Percentiles rank a stretch among this genome's conserved stretches.
Evolutionary conservation across 1,140 invertebrate genomes (phyloP).

Genomic region (Sarcophaga bullata): DNA sequence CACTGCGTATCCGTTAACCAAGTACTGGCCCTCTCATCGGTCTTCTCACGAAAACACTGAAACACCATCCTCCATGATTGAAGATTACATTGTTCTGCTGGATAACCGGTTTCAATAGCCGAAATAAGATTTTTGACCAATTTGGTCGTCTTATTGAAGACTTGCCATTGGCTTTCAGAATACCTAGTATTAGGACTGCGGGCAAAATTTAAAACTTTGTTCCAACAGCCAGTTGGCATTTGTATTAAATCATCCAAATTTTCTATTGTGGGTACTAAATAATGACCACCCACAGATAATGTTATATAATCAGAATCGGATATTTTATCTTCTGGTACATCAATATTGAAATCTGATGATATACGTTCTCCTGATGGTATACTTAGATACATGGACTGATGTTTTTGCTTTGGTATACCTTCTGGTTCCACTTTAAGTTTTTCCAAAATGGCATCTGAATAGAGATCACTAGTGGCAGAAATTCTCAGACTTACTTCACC

Average conservation of each 20-base stretch:
- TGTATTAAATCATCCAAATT: constrained; percentile 75
- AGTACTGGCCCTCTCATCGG: constrained; percentile 83
- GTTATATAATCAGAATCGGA: constrained; percentile 76
- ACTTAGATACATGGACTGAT: constrained; percentile 80
- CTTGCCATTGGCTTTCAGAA: constrained; percentile 72
- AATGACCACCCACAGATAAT: constrained; percentile 79
- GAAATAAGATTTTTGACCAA: constrained; percentile 47
- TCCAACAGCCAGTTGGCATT: constrained; percentile 76
- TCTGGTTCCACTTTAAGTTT: constrained; percentile 81
- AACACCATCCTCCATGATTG: constrained; percentile 86
- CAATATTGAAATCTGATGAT: constrained; percentile 71
- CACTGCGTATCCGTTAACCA: constrained; percentile 97
- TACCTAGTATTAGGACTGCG: constrained; percentile 90
- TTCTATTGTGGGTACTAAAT: constrained; percentile 78
- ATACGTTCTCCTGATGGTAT: constrained; percentile 70
- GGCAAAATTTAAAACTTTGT: constrained; percentile 95
- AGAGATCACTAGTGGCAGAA: constrained; percentile 73
- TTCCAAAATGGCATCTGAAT: constrained; percentile 78
- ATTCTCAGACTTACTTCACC: constrained; percentile 82
- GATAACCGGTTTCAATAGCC: constrained; percentile 83
- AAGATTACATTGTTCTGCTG: constrained; percentile 94
- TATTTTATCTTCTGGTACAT: constrained; percentile 77
- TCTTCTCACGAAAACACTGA: constrained; percentile 86
- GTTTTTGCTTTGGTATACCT: constrained; percentile 81
- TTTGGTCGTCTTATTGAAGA: constrained; percentile 71